Evolutionary conservation across 2,888 invertebrate genomes (phyloP).

Genomic region (Patella ulyssiponensis): DNA sequence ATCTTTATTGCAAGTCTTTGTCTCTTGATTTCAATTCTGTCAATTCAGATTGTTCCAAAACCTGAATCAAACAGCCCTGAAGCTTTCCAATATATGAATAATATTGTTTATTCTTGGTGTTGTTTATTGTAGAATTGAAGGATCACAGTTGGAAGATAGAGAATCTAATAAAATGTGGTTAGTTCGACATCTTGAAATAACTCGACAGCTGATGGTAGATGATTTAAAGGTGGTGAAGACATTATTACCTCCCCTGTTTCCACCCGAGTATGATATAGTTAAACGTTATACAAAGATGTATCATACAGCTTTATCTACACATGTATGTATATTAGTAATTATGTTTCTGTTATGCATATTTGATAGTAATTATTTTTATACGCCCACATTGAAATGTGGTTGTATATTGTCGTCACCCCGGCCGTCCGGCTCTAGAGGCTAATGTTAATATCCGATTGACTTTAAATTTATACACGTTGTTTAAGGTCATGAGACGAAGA

Average conservation of each 20-base stretch:
- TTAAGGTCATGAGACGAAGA: no score
- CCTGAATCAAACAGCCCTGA: neutral
- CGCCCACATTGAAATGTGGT: no score
- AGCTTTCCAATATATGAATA: neutral
- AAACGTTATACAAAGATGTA: constrained; percentile 94
- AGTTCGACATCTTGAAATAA: constrained; percentile 89
- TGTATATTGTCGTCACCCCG: no score
- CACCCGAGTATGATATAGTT: constrained; percentile 93
- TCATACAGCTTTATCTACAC: constrained; percentile 82
- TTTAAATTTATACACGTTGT: no score
- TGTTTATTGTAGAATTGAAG: constrained; percentile 84
- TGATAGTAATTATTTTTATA: no score
- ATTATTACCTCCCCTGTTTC: constrained; percentile 87
- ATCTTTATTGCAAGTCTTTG: no score
- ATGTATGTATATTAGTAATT: constrained; percentile 61
- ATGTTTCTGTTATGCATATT: no score
- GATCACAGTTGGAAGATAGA: constrained; percentile 93
- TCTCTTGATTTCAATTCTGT: neutral
- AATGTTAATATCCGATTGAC: no score
- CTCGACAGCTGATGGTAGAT: constrained; percentile 88
- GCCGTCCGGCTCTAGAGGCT: no score
- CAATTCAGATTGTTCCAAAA: neutral
- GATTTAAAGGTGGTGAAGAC: constrained; percentile 88
- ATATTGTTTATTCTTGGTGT: neutral
- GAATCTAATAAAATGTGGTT: constrained; percentile 95